These are phyloP conservation scores for Syncerus caffer DNA, from an alignment of 2,797 vertebrate genomes.

Conservation along the genomic window DNA sequence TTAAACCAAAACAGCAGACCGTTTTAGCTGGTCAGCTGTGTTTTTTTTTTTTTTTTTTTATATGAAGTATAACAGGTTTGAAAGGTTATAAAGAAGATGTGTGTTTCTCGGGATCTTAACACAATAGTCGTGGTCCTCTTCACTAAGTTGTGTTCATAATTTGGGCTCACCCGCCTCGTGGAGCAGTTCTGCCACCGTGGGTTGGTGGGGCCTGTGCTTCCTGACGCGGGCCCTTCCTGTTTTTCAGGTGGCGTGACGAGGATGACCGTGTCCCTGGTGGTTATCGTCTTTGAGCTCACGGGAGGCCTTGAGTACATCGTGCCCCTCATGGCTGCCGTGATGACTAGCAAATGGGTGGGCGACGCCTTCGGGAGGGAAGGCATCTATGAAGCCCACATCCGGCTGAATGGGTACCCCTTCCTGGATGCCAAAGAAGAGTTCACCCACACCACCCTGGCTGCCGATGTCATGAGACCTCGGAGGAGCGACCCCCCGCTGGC, in stretches of 20 bases:
- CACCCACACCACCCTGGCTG: constrained; percentile 95
- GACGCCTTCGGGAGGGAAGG: constrained; percentile 98
- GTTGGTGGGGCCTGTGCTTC: not conserved
- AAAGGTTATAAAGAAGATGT: not conserved
- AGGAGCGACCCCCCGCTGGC: constrained; percentile 92
- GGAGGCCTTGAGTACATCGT: constrained; percentile 99
- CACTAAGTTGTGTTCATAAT: not conserved
- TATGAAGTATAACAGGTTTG: not conserved
- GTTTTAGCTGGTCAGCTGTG: not conserved
- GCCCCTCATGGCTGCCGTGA: constrained; percentile 98
- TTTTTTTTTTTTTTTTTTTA: not conserved
- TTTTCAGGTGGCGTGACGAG: constrained; percentile 95
- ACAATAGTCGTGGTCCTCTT: not conserved
- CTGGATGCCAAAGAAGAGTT: constrained; percentile 99
- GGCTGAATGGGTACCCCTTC: constrained; percentile 98
- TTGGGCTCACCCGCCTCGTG: not conserved
- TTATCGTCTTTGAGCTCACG: constrained; percentile 98
- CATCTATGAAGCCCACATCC: constrained; percentile 98
- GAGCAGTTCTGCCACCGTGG: not conserved
- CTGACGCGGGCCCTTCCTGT: not conserved
- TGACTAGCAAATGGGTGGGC: constrained; percentile 99
- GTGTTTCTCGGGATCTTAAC: not conserved
- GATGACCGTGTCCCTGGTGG: constrained; percentile 98
- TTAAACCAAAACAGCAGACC: not conserved
- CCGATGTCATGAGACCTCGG: constrained; percentile 97